Evolutionary conservation across 2,113 vertebrate genomes (phyloP), one percentile per base, ranked within the genome.

Genomic region (Monopterus albus): DNA sequence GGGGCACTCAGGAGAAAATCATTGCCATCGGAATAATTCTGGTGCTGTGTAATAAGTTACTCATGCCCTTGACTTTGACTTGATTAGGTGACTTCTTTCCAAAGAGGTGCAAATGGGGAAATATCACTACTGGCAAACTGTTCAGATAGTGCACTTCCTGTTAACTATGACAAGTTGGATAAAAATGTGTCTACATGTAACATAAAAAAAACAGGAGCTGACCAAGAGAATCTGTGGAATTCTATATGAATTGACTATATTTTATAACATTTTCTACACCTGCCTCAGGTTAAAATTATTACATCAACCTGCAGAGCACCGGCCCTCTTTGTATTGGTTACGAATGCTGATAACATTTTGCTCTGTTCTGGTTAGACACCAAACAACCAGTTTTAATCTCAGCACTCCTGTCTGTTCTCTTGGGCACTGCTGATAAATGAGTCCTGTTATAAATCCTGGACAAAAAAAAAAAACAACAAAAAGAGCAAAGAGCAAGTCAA

Each of bases 91-190:
- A 82, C 60, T 73, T 62, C 14, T 25, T 63, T 7, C 0, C 40
- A 62, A 81, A 81, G 53, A 68, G 53, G 14, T 78, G 46, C 53
- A 84, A 75, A 75, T 64, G 52, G 40, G 51, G 38, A 73, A 82
- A 84, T 53, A 60, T 59, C 52, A 70, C 51, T 73, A 65, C 29
- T 11, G 36, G 51, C 49, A 63, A 75, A 65, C 7, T 33, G n/a
- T 59, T 67, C 9, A 42, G 42, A 36, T 51, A 57, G 68, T 65
- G 59, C 35, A 43, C 28, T 53, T 17, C 39, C 40, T 52, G 17
- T 43, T 59, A 40, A 62, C 15, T 38, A 18, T 60, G 49, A 75
- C 43, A 17, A 73, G 75, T 46, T 77, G 35, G 28, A 66, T 36
- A 36, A 49, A 71, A 17, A 46, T 13, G 5, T 23, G 36, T 69